A percentile compares a stretch with the other conserved stretches of the same genome.
Evolutionary conservation across 2,888 invertebrate genomes (phyloP).

Genomic region (Pterobdella sp.): DNA sequence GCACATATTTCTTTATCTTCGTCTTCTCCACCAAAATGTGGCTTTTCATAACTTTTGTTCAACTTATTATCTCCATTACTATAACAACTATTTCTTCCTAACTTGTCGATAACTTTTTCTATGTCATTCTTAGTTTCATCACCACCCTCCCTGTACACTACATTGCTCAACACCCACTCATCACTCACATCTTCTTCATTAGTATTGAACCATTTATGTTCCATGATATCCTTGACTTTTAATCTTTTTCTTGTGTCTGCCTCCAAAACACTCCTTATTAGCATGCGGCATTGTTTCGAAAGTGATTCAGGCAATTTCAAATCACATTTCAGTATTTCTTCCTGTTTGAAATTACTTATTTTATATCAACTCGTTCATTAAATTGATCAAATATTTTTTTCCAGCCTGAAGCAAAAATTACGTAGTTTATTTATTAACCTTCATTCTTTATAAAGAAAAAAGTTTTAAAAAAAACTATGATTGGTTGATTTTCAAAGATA

Average conservation of each 20-base stretch:
- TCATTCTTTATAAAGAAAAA: too few species aligned
- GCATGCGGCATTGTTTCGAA: background rate
- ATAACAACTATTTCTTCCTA: background rate
- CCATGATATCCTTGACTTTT: background rate
- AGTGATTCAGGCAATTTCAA: background rate
- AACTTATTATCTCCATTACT: background rate
- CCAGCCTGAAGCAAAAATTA: too few species aligned
- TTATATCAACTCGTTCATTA: too few species aligned
- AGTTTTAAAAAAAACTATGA: too few species aligned
- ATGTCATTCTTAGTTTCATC: background rate
- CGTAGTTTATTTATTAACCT: too few species aligned
- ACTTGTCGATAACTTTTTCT: background rate
- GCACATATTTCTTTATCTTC: background rate
- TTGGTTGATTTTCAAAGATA: too few species aligned
- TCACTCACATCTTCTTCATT: background rate
- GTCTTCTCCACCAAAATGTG: background rate
- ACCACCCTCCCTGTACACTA: background rate
- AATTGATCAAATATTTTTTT: too few species aligned
- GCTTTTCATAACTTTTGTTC: background rate
- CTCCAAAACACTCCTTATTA: background rate
- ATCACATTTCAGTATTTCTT: background rate
- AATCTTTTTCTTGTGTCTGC: background rate
- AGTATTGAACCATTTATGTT: background rate
- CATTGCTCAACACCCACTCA: background rate
- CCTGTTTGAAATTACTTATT: background rate